These are phyloP conservation scores for Muraenolepis orangiensis DNA, from an alignment of 2,797 vertebrate genomes.

Conservation along the genomic window DNA sequence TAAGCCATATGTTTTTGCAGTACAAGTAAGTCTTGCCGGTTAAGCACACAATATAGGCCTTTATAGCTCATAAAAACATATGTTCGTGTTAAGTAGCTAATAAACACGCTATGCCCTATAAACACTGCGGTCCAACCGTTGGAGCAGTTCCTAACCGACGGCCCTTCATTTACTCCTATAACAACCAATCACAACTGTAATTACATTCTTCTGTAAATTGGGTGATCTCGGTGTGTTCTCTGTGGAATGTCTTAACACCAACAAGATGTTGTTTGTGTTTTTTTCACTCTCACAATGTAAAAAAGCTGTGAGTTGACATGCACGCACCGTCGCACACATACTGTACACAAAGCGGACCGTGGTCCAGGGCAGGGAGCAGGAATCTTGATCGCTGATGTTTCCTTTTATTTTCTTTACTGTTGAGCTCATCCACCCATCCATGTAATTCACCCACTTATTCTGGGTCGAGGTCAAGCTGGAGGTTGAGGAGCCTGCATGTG, in stretches of 20 bases:
- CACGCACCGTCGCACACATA: too few species aligned
- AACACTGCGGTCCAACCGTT: neutral
- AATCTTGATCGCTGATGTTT: neutral
- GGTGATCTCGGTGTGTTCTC: neutral
- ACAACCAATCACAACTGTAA: neutral
- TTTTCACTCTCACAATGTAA: neutral
- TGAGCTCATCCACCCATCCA: neutral
- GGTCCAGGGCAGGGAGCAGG: too few species aligned
- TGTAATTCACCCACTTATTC: neutral
- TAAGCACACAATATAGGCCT: neutral
- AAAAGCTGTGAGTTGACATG: neutral
- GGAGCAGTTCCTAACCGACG: neutral
- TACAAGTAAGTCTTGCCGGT: neutral
- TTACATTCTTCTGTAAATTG: neutral
- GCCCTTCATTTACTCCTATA: neutral
- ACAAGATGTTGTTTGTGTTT: neutral
- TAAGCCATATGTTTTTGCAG: neutral
- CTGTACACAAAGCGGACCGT: too few species aligned
- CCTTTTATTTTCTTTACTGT: neutral
- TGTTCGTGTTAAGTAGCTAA: neutral
- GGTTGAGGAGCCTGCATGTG: neutral
- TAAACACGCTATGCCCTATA: neutral
- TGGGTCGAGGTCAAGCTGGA: neutral
- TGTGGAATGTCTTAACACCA: neutral
- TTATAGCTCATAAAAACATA: neutral